Evolutionary conservation across 1,140 invertebrate genomes (phyloP).

Genomic region (Ylistrum balloti): DNA sequence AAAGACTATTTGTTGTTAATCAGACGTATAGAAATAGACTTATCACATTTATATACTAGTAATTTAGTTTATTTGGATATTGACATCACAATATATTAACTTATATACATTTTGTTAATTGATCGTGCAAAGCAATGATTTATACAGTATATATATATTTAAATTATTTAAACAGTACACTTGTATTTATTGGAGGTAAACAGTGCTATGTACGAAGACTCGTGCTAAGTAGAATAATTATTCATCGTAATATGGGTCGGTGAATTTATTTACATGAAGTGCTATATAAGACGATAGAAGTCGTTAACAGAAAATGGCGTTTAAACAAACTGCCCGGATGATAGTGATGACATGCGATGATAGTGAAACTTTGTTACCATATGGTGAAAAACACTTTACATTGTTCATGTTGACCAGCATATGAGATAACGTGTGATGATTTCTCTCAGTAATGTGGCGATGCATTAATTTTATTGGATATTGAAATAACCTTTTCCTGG

Average conservation of each 20-base stretch:
- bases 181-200: not conserved
- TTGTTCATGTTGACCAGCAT: not conserved
- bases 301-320: not conserved
- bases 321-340: not conserved
- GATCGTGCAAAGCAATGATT: not conserved
- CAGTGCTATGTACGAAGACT: not conserved
- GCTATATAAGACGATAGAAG: not conserved
- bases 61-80: conserved; percentile 1
- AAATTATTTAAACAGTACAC: conserved; percentile 29
- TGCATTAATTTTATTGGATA: conserved; percentile 18
- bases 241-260: not conserved
- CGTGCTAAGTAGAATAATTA: not conserved
- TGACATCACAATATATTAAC: not conserved
- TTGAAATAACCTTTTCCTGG: not conserved
- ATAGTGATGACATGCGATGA: not conserved
- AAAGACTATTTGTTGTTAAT: not conserved
- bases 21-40: not conserved
- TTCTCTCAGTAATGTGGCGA: not conserved
- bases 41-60: not conserved
- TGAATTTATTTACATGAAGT: not conserved
- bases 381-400: not conserved
- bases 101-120: not conserved
- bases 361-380: not conserved
- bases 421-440: not conserved
- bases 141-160: not conserved